Conservation (phyloP, 1,140 invertebrate genomes). For the Ctenoplectra terminalis region DNA sequence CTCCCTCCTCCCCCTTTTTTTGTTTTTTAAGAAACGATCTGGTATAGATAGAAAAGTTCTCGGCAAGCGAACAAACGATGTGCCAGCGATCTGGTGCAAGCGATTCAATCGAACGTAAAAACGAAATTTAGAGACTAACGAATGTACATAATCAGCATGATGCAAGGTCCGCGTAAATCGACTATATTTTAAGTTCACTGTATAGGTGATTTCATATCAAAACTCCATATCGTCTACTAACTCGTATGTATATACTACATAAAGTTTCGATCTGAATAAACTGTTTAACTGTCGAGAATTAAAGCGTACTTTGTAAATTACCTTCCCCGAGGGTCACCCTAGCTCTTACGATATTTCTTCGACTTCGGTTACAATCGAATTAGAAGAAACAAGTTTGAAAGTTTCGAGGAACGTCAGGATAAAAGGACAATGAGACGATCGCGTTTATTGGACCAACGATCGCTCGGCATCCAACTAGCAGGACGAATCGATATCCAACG, state of each 20-base stretch:
- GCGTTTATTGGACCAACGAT: no score
- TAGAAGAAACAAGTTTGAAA: neutral
- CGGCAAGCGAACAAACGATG: neutral
- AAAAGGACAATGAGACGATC: neutral
- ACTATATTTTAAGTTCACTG: constrained; percentile 71
- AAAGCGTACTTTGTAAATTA: neutral
- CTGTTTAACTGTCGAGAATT: constrained; percentile 76
- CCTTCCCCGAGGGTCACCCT: neutral
- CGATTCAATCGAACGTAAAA: constrained; percentile 16
- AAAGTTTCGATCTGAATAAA: constrained; percentile 80
- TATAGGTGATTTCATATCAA: constrained; percentile 77
- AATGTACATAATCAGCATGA: constrained; percentile 67
- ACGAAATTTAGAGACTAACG: constrained; percentile 50
- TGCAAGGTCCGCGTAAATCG: constrained; percentile 72
- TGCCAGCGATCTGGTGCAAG: neutral
- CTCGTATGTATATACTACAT: constrained; percentile 80
- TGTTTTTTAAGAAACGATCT: neutral
- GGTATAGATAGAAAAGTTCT: neutral
- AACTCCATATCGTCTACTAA: constrained; percentile 77
- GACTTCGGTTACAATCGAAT: neutral
- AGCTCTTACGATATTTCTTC: neutral
- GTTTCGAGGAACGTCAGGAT: neutral
- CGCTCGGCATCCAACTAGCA: no score
- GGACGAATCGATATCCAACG: no score
- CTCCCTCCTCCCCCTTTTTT: neutral